phyloP scores from a whole-genome alignment of 1,140 invertebrate genomes.

The Zaprionus ghesquierei region DNA sequence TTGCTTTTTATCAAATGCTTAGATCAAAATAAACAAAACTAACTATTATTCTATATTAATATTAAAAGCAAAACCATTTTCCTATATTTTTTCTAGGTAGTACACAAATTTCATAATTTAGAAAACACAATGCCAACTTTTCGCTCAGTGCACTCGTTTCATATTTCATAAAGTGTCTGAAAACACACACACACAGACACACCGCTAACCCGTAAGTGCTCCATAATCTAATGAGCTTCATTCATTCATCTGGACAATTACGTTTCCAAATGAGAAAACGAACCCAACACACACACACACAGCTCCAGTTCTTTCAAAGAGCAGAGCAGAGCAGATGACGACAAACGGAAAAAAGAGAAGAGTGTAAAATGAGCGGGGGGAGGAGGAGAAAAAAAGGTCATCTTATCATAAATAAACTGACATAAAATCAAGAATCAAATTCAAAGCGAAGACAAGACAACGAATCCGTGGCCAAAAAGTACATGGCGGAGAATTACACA shows the following conservation, averaged over 20 bases:
- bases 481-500: constrained; percentile 78
- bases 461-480: constrained; percentile 77
- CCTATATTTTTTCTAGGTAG: too few relatives aligned
- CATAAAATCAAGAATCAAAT: constrained; percentile 82
- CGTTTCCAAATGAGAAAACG: constrained; percentile 21
- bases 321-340: not conserved
- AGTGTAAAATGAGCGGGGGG: constrained; percentile 32
- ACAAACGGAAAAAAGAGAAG: constrained; percentile 21
- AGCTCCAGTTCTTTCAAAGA: constrained; percentile 49
- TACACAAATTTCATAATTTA: not conserved
- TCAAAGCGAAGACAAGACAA: constrained; percentile 67
- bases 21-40: too few relatives aligned
- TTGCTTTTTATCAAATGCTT: too few relatives aligned
- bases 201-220: constrained; percentile 60
- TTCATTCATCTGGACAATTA: constrained; percentile 61
- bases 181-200: constrained; percentile 23
- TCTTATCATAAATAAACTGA: constrained; percentile 82
- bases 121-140: not conserved
- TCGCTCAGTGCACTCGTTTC: constrained; percentile 57
- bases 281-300: constrained; percentile 46
- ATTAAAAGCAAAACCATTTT: too few relatives aligned
- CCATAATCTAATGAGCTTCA: constrained; percentile 78
- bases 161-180: constrained; percentile 61
- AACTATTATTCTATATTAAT: too few relatives aligned
- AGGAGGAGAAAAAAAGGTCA: constrained; percentile 67